Evolutionary conservation across 2,797 vertebrate species (phyloP).

Genomic region (Spheniscus humboldti): DNA sequence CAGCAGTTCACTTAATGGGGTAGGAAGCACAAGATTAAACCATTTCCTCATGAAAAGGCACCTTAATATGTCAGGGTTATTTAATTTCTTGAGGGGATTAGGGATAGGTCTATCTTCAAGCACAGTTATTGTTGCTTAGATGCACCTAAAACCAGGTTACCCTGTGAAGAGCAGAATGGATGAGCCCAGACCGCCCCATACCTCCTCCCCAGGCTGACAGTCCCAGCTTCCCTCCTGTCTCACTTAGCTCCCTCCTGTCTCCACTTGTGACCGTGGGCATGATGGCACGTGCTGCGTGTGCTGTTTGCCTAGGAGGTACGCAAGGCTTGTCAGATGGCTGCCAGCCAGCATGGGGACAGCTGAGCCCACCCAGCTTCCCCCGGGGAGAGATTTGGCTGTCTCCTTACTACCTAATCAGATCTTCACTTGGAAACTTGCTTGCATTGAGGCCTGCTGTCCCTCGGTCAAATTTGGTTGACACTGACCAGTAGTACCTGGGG

Average conservation of each 20-base stretch:
- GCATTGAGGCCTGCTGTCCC: background rate
- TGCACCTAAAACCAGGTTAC: background rate
- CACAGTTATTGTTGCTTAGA: background rate
- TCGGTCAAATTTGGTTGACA: background rate
- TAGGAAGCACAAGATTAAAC: background rate
- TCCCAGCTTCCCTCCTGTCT: background rate
- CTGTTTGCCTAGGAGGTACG: background rate
- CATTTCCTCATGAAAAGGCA: background rate
- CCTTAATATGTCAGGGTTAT: background rate
- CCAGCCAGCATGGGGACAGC: background rate
- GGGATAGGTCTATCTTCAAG: background rate
- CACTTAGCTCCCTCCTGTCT: background rate
- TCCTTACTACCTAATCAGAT: background rate
- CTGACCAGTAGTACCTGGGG: background rate
- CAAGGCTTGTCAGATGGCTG: background rate
- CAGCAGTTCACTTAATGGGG: background rate
- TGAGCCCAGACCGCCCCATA: background rate
- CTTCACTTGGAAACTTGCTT: background rate
- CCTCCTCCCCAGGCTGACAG: rapidly evolving
- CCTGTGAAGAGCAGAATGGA: background rate
- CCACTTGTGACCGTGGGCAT: rapidly evolving
- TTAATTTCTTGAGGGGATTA: background rate
- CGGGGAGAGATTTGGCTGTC: background rate
- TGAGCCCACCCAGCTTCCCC: background rate
- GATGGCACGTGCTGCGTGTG: rapidly evolving